These are phyloP conservation scores for Lepidurus packardi DNA, from an alignment of 1,140 invertebrate genomes.

Conservation along the genomic window DNA sequence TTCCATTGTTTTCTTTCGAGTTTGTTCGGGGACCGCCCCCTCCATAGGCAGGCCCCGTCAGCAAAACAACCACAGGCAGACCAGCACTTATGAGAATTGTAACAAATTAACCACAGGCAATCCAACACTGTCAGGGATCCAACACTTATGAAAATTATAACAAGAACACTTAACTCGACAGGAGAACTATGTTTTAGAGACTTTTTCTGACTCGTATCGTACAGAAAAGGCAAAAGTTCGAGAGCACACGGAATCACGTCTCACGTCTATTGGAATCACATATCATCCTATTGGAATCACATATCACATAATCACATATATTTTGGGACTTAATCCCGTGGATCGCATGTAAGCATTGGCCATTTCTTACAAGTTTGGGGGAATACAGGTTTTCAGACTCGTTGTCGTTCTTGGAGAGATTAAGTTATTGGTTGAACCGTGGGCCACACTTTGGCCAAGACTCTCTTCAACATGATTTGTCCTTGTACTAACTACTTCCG, in stretches of 20 bases:
- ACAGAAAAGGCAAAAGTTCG: not conserved
- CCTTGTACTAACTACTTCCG: no score
- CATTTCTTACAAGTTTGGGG: not conserved
- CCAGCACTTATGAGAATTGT: not conserved
- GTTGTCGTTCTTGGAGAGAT: not conserved
- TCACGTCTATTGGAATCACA: no score
- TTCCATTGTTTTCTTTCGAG: not conserved
- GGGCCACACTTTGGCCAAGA: constrained; percentile 46
- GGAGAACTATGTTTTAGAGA: not conserved
- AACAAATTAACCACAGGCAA: not conserved
- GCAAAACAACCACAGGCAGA: not conserved
- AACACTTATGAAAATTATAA: not conserved
- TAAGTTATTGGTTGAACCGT: not conserved
- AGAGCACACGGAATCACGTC: not conserved
- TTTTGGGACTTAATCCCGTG: constrained; percentile 88
- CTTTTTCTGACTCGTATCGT: not conserved
- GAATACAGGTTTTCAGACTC: not conserved
- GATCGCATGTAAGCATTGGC: constrained; percentile 70
- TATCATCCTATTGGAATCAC: no score
- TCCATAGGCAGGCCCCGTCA: not conserved
- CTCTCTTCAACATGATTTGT: no score
- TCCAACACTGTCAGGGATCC: not conserved
- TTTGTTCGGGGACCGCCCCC: not conserved
- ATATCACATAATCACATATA: no score
- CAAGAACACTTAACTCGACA: not conserved